Conservation (phyloP, 2,797 vertebrate species). For the Oophaga sylvatica region DNA sequence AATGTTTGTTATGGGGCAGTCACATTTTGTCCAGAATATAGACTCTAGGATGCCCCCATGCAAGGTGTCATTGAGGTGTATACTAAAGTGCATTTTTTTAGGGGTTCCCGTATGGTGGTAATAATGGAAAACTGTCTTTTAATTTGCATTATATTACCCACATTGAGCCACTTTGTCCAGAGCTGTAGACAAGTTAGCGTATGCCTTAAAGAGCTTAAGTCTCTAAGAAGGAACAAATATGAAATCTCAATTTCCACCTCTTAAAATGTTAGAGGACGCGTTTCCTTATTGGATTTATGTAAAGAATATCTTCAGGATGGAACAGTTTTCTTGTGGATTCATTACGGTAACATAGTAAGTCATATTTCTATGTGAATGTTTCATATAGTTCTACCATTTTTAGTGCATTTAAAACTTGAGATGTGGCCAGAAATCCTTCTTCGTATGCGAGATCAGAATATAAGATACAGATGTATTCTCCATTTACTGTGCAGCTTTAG, state of each 20-base stretch:
- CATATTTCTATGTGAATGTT: conserved; percentile 32
- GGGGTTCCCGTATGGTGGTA: neutral
- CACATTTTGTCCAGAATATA: neutral
- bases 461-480: conserved; percentile 43
- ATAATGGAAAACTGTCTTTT: neutral
- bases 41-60: neutral
- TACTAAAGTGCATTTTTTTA: neutral
- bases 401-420: conserved; percentile 23
- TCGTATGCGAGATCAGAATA: conserved; percentile 3
- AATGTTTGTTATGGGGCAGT: neutral
- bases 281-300: conserved; percentile 1
- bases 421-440: conserved; percentile 18
- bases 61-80: neutral
- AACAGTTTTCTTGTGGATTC: conserved; percentile 33
- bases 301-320: neutral
- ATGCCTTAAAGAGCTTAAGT: neutral
- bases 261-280: neutral
- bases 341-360: conserved; percentile 35
- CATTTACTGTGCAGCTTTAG: conserved; percentile 21
- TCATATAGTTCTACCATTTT: conserved; percentile 34
- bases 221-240: neutral
- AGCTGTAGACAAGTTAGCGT: neutral
- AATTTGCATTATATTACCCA: neutral
- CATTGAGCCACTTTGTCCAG: neutral
- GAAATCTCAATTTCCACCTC: neutral